Evolutionary conservation across 2,797 vertebrate genomes (phyloP), one percentile per base, ranked within the genome.

Genomic region (Adelosebastes latens): DNA sequence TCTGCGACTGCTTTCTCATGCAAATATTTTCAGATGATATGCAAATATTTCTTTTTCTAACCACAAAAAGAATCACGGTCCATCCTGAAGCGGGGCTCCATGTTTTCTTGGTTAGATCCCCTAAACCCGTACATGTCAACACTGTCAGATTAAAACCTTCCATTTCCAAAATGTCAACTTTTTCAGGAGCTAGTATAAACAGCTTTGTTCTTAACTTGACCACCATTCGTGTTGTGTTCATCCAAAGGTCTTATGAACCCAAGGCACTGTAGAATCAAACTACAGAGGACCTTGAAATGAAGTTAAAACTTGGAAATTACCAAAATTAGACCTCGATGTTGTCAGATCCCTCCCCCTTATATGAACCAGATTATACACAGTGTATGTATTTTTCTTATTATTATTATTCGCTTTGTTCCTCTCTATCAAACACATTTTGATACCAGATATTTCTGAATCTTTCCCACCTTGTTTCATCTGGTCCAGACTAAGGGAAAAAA

Each of bases 41-140:
- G 25, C 79, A 86, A 81, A 89, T 92, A 82, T 91, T 90, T 82
- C 8, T 73, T 71, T 71, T 82, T 86, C 42, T n/a, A 18, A 78
- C 73, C 86, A 87, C 82, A 77, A 60, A 80, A 64, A 62, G 60
- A 59, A 29, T 52, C 75, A 34, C 13, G 31, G 77, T n/a, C 36
- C 49, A 6, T 80, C 39, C 29, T 68, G 52, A 69, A 58, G 71
- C 72, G 2, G 11, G 68, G 10, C 52, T 62, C 66, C 7, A 2
- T 84, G 77, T 91, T 92, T 91, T 87, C 81, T 75, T 87, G 80
- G 81, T 82, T 64, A 39, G 52, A 81, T 64, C 75, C 24, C 16
- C 62, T 56, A 76, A 77, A 77, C 65, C 78, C 79, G 22, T 74
- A 67, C 42, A 77, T 87, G 81, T 89, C 86, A 88, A 76, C 87